A percentile compares a stretch with the other conserved stretches of the same genome.
phyloP scores from a whole-genome alignment of 2,888 invertebrate genomes.

The Dimorphilus gyrociliatus region DNA sequence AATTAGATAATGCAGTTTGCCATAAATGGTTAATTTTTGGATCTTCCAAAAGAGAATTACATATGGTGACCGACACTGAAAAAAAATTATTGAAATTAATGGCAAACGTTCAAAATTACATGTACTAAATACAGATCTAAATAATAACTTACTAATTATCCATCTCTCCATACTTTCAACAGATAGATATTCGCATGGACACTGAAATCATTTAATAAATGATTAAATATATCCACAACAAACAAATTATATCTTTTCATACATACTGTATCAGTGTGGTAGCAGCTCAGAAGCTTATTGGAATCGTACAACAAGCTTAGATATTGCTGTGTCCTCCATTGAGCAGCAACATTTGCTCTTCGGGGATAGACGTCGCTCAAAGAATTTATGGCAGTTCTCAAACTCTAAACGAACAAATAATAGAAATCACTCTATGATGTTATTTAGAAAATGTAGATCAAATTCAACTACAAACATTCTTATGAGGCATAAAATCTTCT shows the following conservation, averaged over 20 bases:
- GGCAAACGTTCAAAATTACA: not conserved
- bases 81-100: not conserved
- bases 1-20: conserved; percentile 74
- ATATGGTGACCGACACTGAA: no score
- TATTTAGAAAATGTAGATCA: no score
- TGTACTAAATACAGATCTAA: conserved; percentile 1
- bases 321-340: conserved; percentile 56
- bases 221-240: no score
- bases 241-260: no score
- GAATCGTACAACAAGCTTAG: conserved; percentile 80
- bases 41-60: conserved; percentile 41
- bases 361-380: conserved; percentile 69
- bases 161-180: conserved; percentile 87
- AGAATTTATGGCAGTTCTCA: conserved; percentile 71
- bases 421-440: no score
- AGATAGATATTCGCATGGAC: conserved; percentile 93
- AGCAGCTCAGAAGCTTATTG: conserved; percentile 77
- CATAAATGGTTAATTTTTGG: conserved; percentile 62
- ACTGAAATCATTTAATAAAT: conserved; percentile 36
- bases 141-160: conserved; percentile 56
- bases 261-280: conserved; percentile 63
- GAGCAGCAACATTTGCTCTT: conserved; percentile 77
- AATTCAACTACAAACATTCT: no score
- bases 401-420: conserved; percentile 10
- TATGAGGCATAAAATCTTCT: conserved; percentile 90